Evolutionary conservation across 2,797 vertebrate species (phyloP).

Genomic region (Netta rufina): DNA sequence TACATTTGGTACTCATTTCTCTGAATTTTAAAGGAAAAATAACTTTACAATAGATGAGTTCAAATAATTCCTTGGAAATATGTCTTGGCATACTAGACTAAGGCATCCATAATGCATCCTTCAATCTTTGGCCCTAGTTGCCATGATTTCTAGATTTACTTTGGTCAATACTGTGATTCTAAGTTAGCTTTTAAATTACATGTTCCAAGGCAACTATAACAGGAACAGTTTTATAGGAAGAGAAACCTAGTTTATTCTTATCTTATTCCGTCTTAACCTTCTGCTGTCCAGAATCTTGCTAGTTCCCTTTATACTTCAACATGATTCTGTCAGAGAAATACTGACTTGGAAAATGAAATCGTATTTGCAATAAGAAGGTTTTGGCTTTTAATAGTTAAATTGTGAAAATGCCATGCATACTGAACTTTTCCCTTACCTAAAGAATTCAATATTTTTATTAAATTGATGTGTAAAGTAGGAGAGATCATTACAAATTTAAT

Average conservation of each 20-base stretch:
- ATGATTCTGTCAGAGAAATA: background rate
- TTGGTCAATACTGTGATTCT: background rate
- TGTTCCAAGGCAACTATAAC: background rate
- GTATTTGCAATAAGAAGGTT: background rate
- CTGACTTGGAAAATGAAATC: background rate
- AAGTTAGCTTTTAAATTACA: background rate
- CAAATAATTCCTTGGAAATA: background rate
- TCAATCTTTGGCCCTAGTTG: background rate
- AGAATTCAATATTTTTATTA: background rate
- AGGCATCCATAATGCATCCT: background rate
- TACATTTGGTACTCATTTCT: background rate
- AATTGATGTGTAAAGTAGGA: background rate
- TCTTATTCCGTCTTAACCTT: background rate
- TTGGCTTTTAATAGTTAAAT: background rate
- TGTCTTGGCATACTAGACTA: background rate
- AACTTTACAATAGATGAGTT: background rate
- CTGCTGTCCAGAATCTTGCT: background rate
- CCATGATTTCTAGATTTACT: background rate
- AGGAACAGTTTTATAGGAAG: background rate
- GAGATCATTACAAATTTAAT: background rate
- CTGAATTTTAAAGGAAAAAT: background rate
- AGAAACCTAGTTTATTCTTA: accelerated
- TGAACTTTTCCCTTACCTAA: background rate
- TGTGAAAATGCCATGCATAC: background rate
- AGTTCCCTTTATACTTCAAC: background rate